Evolutionary conservation across 2,888 invertebrate genomes (phyloP).

Genomic region (Eupithecia centaureata): DNA sequence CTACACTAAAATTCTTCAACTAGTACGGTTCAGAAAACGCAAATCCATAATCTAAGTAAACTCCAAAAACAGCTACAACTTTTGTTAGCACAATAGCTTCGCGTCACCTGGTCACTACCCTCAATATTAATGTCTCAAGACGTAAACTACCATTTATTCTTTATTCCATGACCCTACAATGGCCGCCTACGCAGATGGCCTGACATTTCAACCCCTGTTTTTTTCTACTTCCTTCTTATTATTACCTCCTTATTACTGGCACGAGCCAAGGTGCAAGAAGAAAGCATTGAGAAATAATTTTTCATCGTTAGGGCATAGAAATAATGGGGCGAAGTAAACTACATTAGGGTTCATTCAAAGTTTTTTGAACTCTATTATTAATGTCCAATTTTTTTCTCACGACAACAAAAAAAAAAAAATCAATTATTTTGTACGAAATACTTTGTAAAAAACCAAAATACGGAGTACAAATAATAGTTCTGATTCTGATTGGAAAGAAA

Average conservation of each 20-base stretch:
- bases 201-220: slow-evolving; percentile 70
- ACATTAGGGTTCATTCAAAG: slow-evolving; percentile 24
- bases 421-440: too few relatives aligned
- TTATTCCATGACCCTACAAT: slow-evolving; percentile 54
- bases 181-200: slow-evolving; percentile 75
- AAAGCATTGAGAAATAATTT: slow-evolving; percentile 71
- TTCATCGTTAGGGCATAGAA: slow-evolving; percentile 18
- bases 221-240: slow-evolving; percentile 72
- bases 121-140: slow-evolving; percentile 77
- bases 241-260: slow-evolving; percentile 67
- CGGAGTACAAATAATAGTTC: too few relatives aligned
- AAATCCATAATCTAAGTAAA: neutral
- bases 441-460: neutral
- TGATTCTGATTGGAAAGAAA: neutral
- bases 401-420: too few relatives aligned
- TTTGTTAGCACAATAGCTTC: slow-evolving; percentile 43
- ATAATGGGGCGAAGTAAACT: neutral
- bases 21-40: neutral
- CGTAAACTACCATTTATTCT: slow-evolving; percentile 22
- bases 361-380: too few relatives aligned
- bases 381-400: too few relatives aligned
- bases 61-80: slow-evolving; percentile 21
- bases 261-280: slow-evolving; percentile 79
- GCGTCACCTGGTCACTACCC: slow-evolving; percentile 75
- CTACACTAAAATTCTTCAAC: too few relatives aligned